Conservation (phyloP, 2,797 vertebrate species). For the Dermochelys coriacea region DNA sequence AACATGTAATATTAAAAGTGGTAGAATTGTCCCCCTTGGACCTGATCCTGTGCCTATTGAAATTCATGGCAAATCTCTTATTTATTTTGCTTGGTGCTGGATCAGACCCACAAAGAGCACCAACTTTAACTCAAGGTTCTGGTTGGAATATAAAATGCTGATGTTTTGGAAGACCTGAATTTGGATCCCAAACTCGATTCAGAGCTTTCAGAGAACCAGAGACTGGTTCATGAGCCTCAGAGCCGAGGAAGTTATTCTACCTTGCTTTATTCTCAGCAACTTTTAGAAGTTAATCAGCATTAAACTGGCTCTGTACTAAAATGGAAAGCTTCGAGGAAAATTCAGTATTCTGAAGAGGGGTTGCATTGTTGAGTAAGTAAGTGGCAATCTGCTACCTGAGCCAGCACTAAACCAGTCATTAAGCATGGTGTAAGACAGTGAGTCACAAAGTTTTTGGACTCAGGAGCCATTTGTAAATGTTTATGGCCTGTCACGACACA, state of each 20-base stretch:
- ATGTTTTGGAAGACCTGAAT: neutral
- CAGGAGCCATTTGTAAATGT: too few species aligned
- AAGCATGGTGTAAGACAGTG: neutral
- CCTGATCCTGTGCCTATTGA: neutral
- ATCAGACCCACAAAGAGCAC: neutral
- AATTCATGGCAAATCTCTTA: neutral
- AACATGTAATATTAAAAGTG: neutral
- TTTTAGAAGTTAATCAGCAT: neutral
- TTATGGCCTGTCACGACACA: too few species aligned
- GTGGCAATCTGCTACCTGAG: rapidly evolving
- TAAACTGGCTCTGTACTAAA: neutral
- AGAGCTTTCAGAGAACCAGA: neutral
- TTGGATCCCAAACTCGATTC: neutral
- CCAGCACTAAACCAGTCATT: neutral
- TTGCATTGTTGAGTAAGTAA: neutral
- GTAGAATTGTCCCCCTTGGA: neutral
- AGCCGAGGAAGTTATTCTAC: neutral
- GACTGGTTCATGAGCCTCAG: neutral
- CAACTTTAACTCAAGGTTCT: neutral
- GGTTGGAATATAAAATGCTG: neutral
- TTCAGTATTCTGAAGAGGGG: neutral
- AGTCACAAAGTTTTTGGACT: too few species aligned
- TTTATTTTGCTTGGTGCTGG: neutral
- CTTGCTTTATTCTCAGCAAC: neutral
- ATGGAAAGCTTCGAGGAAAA: neutral